Conservation (phyloP, 2,888 invertebrate species). For the Itoplectis maculator region DNA sequence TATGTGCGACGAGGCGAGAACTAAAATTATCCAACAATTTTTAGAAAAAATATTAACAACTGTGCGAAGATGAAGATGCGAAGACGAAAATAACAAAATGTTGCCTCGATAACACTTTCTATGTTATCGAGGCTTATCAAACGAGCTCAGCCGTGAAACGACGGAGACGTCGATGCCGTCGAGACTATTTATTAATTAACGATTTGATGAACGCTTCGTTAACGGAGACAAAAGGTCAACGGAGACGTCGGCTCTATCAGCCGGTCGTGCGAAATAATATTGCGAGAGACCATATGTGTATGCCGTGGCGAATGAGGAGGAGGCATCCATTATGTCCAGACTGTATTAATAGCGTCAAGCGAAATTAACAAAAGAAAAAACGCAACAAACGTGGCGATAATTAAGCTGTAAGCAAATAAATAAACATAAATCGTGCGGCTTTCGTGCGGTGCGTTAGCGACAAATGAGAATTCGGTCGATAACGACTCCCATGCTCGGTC, state of each 20-base stretch:
- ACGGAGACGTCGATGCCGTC: constrained; percentile 33
- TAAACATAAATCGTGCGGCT: constrained; percentile 40
- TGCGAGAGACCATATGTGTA: constrained; percentile 23
- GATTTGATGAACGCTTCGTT: constrained; percentile 63
- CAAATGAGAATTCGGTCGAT: constrained; percentile 45
- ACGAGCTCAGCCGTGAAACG: neutral
- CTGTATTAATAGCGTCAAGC: constrained; percentile 59
- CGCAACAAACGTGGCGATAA: constrained; percentile 5
- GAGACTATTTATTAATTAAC: constrained; percentile 63
- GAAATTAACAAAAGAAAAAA: constrained; percentile 35
- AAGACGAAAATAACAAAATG: constrained; percentile 36
- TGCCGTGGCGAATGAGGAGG: constrained; percentile 37
- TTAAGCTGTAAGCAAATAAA: constrained; percentile 21
- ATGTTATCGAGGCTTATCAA: neutral
- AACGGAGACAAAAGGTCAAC: constrained; percentile 62
- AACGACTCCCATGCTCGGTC: constrained; percentile 24
- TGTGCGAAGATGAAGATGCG: constrained; percentile 26
- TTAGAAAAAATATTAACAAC: neutral
- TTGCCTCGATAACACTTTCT: constrained; percentile 3
- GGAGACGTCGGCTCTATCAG: constrained; percentile 41
- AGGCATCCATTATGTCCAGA: constrained; percentile 48
- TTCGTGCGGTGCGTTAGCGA: constrained; percentile 60
- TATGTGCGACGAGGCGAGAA: constrained; percentile 14
- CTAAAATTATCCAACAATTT: neutral
- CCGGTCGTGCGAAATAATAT: constrained; percentile 42